These are phyloP conservation scores for Tapirus indicus DNA, from an alignment of 2,797 vertebrate genomes.

Conservation along the genomic window DNA sequence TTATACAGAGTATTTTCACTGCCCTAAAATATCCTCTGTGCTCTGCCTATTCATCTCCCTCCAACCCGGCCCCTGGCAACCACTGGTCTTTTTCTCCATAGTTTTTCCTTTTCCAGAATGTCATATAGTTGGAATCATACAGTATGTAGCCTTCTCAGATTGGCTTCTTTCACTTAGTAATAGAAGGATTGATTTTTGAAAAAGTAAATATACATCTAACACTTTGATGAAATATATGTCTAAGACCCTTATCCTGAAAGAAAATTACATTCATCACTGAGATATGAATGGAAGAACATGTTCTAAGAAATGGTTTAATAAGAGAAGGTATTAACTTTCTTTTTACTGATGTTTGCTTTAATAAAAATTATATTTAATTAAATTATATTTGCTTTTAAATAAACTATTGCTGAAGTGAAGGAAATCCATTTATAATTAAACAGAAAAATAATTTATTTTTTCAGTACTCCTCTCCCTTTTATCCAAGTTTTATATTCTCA, in stretches of 20 bases:
- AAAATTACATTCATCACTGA: slow-evolving; percentile 22
- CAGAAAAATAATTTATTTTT: not conserved
- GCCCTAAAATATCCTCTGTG: not conserved
- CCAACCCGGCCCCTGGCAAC: not conserved
- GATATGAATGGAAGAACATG: not conserved
- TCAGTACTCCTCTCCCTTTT: not conserved
- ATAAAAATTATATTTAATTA: slow-evolving; percentile 38
- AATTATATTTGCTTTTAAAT: slow-evolving; percentile 53
- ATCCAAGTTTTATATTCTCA: not conserved
- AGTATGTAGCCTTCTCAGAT: not conserved
- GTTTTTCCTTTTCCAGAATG: not conserved
- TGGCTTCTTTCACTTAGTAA: not conserved
- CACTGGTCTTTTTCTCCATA: not conserved
- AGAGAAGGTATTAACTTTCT: not conserved
- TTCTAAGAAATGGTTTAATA: slow-evolving; percentile 30
- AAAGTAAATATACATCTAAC: not conserved
- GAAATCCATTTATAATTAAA: slow-evolving; percentile 31
- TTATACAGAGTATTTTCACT: not conserved
- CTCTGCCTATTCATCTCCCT: not conserved
- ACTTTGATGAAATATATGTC: slow-evolving; percentile 26
- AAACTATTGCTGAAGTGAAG: slow-evolving; percentile 23
- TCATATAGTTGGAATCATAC: not conserved
- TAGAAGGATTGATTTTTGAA: slow-evolving; percentile 42
- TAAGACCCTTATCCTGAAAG: slow-evolving; percentile 19
- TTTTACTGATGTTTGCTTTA: slow-evolving; percentile 51